These are phyloP conservation scores for Ellobius talpinus DNA, from an alignment of 2,113 vertebrate genomes.

Conservation along the genomic window DNA sequence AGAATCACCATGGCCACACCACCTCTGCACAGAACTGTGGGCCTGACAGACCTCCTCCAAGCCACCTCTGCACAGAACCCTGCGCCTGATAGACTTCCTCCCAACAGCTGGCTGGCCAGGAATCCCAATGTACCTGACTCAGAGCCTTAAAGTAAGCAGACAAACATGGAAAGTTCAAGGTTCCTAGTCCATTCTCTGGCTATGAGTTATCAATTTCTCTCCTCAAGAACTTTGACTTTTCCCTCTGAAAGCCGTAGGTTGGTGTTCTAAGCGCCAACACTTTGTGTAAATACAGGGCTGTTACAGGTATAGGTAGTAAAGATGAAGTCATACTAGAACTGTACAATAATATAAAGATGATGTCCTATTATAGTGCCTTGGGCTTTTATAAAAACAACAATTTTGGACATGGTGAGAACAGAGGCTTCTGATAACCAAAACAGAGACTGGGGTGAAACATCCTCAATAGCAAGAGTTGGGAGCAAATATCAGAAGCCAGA, in stretches of 20 bases:
- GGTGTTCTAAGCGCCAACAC: background rate
- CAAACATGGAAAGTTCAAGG: slow-evolving; percentile 13
- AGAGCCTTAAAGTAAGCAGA: background rate
- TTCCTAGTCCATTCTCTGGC: background rate
- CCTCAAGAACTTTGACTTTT: slow-evolving; percentile 34
- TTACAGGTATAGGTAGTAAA: background rate
- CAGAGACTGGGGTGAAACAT: background rate
- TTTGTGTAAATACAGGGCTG: slow-evolving; percentile 14
- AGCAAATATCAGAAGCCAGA: background rate
- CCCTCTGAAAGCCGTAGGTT: background rate
- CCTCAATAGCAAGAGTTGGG: background rate
- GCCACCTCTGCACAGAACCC: background rate
- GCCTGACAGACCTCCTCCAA: background rate
- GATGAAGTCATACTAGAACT: background rate
- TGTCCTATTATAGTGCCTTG: background rate
- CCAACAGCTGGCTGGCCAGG: background rate
- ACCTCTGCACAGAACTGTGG: background rate
- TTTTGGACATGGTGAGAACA: background rate
- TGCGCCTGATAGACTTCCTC: background rate
- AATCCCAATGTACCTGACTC: background rate
- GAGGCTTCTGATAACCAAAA: background rate
- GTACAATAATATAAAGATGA: background rate
- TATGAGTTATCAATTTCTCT: slow-evolving; percentile 37
- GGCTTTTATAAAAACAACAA: background rate
- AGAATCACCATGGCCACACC: background rate